A percentile compares a stretch with the other conserved stretches of the same genome.
These are phyloP conservation scores for Mythimna loreyi DNA, from an alignment of 2,888 invertebrate genomes.

Conservation along the genomic window DNA sequence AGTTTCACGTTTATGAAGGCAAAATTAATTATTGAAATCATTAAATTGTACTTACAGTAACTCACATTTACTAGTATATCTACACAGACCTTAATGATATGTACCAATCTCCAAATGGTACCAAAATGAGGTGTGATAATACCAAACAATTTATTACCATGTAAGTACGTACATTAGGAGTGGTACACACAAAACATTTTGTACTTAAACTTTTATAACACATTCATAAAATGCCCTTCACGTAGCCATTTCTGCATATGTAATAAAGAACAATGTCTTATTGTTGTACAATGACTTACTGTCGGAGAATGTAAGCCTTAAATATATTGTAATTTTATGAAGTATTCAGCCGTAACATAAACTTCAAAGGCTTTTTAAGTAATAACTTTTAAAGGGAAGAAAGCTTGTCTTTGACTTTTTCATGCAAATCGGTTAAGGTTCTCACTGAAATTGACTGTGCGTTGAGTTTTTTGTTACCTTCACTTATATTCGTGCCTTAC, in stretches of 20 bases:
- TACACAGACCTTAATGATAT: constrained; percentile 9
- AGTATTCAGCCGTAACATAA: constrained; percentile 29
- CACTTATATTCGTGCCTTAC: not conserved
- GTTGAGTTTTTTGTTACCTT: constrained; percentile 13
- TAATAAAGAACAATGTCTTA: constrained; percentile 47
- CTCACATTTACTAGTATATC: not conserved
- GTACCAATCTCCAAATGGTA: constrained; percentile 37
- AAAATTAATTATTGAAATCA: not conserved
- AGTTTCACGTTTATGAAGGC: not conserved
- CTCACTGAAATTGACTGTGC: constrained; percentile 26
- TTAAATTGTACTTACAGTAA: too few species aligned
- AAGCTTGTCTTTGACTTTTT: constrained; percentile 44
- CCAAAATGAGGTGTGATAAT: constrained; percentile 40
- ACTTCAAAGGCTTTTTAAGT: constrained; percentile 37
- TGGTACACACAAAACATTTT: constrained; percentile 9
- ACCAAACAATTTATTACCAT: constrained; percentile 34
- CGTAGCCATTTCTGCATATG: constrained; percentile 46
- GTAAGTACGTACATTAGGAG: constrained; percentile 22
- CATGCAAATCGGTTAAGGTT: constrained; percentile 45
- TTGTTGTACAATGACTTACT: constrained; percentile 52
- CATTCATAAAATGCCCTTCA: constrained; percentile 45
- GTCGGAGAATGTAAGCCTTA: constrained; percentile 39
- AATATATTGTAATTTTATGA: constrained; percentile 46
- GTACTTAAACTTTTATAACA: constrained; percentile 46
- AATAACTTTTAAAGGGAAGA: constrained; percentile 33